Base-by-base conservation (phyloP, 2,888 invertebrate species). In the Thecophora atra region DNA sequence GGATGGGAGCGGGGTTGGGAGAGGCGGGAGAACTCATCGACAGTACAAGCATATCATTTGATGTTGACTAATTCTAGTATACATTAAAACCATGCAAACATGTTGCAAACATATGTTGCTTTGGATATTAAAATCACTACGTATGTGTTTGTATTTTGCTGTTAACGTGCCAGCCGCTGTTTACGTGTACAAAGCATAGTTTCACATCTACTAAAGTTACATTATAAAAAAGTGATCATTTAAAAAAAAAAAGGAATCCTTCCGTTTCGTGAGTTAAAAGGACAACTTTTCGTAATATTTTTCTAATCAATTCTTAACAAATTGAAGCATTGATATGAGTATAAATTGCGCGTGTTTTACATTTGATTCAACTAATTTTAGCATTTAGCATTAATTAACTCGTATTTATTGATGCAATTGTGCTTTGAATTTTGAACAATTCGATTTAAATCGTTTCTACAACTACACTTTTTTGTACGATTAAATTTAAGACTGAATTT, bases 281-380 rank as follows among this genome's bases (percentile, higher is more conserved):
- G 37, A 66, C 54, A 54, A 67, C 28, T 2, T 28, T 28, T 28
- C 19, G 54, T 51, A 37, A 54, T 42, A 67, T 30, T 67, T 37
- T 52, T 11, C 26, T 42, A 47, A 47, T 11, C 21, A 26, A 42
- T 5, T 37, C 11, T 37, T 3, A 64, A 64, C 64, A 63, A 63
- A 19, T 19, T 47, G 1, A 47, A 47, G 3, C 2, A n/a, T 47
- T 15, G 1, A 19, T 63, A 58, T 19, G 19, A n/a, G 21, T 63
- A 24, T 44, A 63, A 63, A 63, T 63, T 68, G 56, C 68, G 68
- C 11, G 24, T 68, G 37, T 42, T 67, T 21, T 54, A 51, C 28
- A 60, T 58, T 64, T 51, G 44, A 60, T 47, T 47, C 60, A 60
- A 7, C 44, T 47, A 28, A 11, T 47, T 60, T 15, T 19, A 15